These are phyloP conservation scores for Glareola pratincola DNA, from an alignment of 2,113 vertebrate species.

Conservation along the genomic window DNA sequence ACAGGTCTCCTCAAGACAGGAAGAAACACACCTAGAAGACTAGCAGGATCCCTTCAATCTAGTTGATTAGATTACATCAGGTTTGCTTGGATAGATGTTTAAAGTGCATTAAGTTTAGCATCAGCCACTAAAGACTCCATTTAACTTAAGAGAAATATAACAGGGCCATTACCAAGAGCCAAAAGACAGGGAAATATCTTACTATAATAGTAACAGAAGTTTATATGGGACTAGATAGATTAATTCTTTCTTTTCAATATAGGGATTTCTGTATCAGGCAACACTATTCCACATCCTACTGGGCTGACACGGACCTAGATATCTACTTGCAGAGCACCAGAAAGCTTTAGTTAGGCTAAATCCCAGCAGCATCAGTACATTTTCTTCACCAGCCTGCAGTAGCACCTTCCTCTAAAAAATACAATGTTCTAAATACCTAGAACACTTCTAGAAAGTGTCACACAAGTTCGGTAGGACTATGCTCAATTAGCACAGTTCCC, in stretches of 20 bases:
- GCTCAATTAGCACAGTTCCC: not conserved
- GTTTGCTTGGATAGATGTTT: not conserved
- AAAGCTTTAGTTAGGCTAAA: not conserved
- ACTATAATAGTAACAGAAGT: not conserved
- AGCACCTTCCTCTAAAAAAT: not conserved
- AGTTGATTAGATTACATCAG: not conserved
- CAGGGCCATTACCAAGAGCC: not conserved
- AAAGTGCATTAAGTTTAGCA: not conserved
- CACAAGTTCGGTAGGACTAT: not conserved
- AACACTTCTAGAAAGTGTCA: not conserved
- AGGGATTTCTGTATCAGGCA: not conserved
- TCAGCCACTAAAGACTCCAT: not conserved
- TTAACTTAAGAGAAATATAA: not conserved
- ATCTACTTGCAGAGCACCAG: not conserved
- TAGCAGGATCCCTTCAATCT: not conserved
- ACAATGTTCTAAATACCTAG: not conserved
- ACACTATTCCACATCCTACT: not conserved
- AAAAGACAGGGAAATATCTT: not conserved
- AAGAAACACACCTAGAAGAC: not conserved
- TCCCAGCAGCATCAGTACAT: not conserved
- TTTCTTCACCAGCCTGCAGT: not conserved
- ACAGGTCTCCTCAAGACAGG: not conserved
- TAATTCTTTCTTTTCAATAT: not conserved
- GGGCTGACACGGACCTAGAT: not conserved
- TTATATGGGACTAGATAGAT: not conserved